Percentiles rank a stretch among this genome's conserved stretches.
phyloP scores from a whole-genome alignment of 2,888 invertebrate genomes.

The Dicyrtoma fusca region DNA sequence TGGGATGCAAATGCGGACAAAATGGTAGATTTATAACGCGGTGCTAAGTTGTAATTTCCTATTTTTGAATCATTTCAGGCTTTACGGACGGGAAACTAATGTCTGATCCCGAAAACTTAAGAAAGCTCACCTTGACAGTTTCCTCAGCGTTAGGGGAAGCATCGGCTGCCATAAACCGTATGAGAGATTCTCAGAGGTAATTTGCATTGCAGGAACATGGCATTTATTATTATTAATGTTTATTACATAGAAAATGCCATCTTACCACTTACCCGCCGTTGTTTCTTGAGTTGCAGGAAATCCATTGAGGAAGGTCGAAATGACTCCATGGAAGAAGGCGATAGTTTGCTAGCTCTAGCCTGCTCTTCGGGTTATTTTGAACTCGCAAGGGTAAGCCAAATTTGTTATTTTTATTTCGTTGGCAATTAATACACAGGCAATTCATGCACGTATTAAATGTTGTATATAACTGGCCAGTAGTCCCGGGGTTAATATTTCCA shows the following conservation, averaged over 20 bases:
- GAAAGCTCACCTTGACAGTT: constrained; percentile 83
- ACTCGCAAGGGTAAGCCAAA: constrained; percentile 81
- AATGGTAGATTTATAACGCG: no score
- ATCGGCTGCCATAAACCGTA: constrained; percentile 91
- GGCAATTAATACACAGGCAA: no score
- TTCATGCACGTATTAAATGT: no score
- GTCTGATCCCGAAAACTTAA: constrained; percentile 84
- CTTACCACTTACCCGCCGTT: neutral
- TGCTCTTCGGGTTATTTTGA: constrained; percentile 98
- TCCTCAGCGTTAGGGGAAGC: constrained; percentile 96
- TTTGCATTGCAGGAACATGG: neutral
- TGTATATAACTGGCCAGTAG: no score
- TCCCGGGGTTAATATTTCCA: no score
- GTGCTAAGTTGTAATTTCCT: no score
- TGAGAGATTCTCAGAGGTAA: constrained; percentile 66
- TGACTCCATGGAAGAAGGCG: constrained; percentile 96
- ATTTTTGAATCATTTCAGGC: constrained; percentile 34
- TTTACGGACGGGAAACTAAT: constrained; percentile 76
- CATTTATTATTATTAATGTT: neutral
- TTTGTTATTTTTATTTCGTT: no score
- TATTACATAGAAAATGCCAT: constrained; percentile 8
- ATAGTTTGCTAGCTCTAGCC: constrained; percentile 91
- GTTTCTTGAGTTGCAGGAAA: constrained; percentile 64
- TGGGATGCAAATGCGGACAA: no score
- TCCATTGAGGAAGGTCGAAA: constrained; percentile 90